Evolutionary conservation across 2,113 vertebrate species (phyloP).

Genomic region (Psilopogon haemacephalus): DNA sequence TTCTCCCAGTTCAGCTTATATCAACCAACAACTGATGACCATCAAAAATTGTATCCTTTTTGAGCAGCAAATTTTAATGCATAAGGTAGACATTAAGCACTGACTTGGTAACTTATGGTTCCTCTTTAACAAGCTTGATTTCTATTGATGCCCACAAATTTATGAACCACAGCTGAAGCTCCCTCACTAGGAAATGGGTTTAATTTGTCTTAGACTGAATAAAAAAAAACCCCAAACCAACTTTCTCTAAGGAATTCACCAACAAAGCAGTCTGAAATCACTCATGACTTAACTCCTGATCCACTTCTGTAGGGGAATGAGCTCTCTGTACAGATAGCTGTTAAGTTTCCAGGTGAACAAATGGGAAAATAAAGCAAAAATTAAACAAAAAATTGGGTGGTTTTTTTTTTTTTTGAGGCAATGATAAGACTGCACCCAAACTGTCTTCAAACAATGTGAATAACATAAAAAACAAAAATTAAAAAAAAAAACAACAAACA

Average conservation of each 20-base stretch:
- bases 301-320: not conserved
- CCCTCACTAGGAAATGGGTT: not conserved
- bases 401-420: not conserved
- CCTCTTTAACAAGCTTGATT: not conserved
- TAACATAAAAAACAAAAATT: no score
- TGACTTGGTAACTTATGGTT: not conserved
- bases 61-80: not conserved
- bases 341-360: not conserved
- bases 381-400: no score
- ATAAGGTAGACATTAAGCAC: not conserved
- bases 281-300: not conserved
- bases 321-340: not conserved
- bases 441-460: not conserved
- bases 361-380: not conserved
- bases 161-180: not conserved
- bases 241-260: not conserved
- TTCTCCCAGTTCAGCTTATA: not conserved
- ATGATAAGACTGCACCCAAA: not conserved
- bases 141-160: not conserved
- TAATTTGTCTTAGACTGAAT: not conserved
- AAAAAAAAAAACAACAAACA: no score
- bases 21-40: not conserved
- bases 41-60: not conserved
- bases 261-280: not conserved
- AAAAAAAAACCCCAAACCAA: no score